These are phyloP conservation scores for Chiloscyllium punctatum DNA, from an alignment of 2,797 vertebrate species.

Conservation along the genomic window DNA sequence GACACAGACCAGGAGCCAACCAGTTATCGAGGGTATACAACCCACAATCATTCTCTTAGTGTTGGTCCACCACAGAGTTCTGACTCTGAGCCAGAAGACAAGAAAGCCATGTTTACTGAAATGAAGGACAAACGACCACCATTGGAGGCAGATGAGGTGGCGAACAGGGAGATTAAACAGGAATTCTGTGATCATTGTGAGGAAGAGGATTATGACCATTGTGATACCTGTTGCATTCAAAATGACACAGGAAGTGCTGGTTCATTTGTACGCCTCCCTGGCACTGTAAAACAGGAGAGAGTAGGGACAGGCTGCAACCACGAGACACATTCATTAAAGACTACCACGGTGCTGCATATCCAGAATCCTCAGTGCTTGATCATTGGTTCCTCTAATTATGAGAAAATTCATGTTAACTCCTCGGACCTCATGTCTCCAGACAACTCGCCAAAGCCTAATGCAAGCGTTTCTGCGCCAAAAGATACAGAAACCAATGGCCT, in stretches of 20 bases:
- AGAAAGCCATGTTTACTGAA: constrained; percentile 57
- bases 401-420: constrained; percentile 51
- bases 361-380: constrained; percentile 55
- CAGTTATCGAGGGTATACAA: constrained; percentile 49
- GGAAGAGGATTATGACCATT: constrained; percentile 42
- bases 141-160: constrained; percentile 44
- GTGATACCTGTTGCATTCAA: constrained; percentile 50
- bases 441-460: constrained; percentile 47
- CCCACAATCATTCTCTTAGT: constrained; percentile 43
- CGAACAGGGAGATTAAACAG: constrained; percentile 70
- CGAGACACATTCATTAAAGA: constrained; percentile 42
- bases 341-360: constrained; percentile 43
- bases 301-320: not conserved
- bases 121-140: constrained; percentile 41
- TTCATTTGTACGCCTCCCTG: constrained; percentile 50
- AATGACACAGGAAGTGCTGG: constrained; percentile 54
- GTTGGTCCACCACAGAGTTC: constrained; percentile 60
- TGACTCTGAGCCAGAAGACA: constrained; percentile 71
- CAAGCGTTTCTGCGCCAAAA: not conserved
- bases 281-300: constrained; percentile 59
- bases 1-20: constrained; percentile 78
- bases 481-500: not conserved
- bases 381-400: constrained; percentile 51
- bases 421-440: constrained; percentile 50
- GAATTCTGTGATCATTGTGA: constrained; percentile 66